These are phyloP conservation scores for Tetropium fuscum DNA, from an alignment of 2,888 invertebrate species.

Conservation along the genomic window DNA sequence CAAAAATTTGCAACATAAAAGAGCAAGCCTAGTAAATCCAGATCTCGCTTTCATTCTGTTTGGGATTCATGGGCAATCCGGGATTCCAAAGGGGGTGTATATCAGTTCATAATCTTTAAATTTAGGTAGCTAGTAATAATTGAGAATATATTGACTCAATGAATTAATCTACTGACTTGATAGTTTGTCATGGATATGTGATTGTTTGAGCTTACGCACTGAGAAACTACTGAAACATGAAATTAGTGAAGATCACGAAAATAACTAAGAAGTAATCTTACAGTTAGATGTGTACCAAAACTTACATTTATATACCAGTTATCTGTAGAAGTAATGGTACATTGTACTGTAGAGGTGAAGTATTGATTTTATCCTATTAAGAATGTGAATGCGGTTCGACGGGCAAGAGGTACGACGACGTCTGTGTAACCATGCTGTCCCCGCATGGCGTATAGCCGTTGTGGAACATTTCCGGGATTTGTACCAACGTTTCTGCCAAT, in stretches of 20 bases:
- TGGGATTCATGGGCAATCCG: too few relatives aligned
- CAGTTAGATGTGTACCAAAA: constrained; percentile 7
- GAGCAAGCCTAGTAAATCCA: too few relatives aligned
- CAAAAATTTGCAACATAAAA: too few relatives aligned
- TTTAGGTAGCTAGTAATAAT: too few relatives aligned
- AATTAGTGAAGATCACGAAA: neutral
- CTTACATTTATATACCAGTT: constrained; percentile 28
- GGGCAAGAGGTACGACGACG: constrained; percentile 56
- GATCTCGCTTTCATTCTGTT: too few relatives aligned
- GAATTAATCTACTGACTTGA: constrained; percentile 17
- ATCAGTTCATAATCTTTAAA: too few relatives aligned
- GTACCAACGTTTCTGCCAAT: constrained; percentile 65
- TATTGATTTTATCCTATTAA: constrained; percentile 39
- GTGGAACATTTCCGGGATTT: constrained; percentile 68
- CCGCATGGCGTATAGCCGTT: constrained; percentile 65
- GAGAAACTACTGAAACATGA: constrained; percentile 20
- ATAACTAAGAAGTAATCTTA: neutral
- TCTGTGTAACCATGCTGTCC: constrained; percentile 59
- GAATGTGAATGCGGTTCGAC: constrained; percentile 60
- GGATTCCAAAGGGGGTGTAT: too few relatives aligned
- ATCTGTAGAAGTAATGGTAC: constrained; percentile 18
- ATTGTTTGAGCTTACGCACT: constrained; percentile 9
- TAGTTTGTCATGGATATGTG: constrained; percentile 24
- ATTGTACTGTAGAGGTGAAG: constrained; percentile 26
- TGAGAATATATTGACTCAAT: neutral